Conservation (phyloP, 64 coral and sea anemone species). For the Cladopsammia gracilis region DNA sequence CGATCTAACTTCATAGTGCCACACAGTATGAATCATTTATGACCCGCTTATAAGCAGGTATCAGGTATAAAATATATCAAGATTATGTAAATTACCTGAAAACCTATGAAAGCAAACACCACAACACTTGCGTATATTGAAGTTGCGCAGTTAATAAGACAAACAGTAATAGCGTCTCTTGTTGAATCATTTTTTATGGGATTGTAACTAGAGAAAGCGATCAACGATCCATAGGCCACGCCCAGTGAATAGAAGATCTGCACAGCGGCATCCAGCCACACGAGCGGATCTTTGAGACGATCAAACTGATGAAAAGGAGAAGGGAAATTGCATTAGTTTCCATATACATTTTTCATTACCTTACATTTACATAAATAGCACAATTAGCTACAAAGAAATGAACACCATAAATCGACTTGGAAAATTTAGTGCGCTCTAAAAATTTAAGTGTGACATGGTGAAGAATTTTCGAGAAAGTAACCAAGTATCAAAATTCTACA, state of each 20-base stretch:
- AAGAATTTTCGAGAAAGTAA: too few relatives aligned
- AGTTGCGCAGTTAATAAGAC: conserved; percentile 92
- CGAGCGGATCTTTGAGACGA: conserved; percentile 85
- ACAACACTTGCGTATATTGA: conserved; percentile 98
- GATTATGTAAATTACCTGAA: conserved; percentile 6
- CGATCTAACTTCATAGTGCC: too few relatives aligned
- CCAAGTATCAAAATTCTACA: too few relatives aligned
- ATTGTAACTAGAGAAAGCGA: conserved; percentile 98
- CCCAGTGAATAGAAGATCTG: conserved; percentile 98
- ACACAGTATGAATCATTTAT: too few relatives aligned
- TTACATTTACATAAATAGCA: too few relatives aligned
- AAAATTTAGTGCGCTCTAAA: too few relatives aligned
- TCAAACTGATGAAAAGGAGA: conserved; percentile 69
- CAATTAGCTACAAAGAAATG: too few relatives aligned
- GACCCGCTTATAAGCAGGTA: too few relatives aligned
- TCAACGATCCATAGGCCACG: conserved; percentile 95
- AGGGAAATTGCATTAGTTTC: background rate
- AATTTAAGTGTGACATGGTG: too few relatives aligned
- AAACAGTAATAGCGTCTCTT: conserved; percentile 94
- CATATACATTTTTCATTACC: too few relatives aligned
- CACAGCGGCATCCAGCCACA: conserved; percentile 94
- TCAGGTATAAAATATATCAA: too few relatives aligned
- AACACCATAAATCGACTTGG: too few relatives aligned
- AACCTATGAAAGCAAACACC: conserved; percentile 95
- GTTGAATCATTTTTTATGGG: conserved; percentile 98